These are phyloP conservation scores for Fragum sueziense DNA, from an alignment of 2,888 invertebrate genomes.

Conservation along the genomic window DNA sequence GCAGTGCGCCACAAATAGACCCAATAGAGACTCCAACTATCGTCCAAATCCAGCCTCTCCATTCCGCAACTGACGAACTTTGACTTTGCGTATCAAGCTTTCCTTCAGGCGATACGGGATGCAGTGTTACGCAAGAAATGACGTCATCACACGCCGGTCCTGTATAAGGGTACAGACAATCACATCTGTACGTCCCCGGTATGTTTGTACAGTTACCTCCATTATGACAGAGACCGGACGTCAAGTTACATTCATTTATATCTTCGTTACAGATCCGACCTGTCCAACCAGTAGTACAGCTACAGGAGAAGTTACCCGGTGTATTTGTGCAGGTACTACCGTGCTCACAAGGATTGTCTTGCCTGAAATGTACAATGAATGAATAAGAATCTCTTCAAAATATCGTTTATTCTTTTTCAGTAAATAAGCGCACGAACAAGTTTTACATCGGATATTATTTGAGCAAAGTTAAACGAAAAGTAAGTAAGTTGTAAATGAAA, in stretches of 20 bases:
- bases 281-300: slow-evolving; percentile 5
- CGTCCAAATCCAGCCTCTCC: too few relatives aligned
- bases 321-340: slow-evolving; percentile 5
- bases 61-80: too few relatives aligned
- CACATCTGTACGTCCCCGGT: slow-evolving; percentile 2
- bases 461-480: not conserved
- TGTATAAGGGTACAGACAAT: slow-evolving; percentile 10
- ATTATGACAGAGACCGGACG: slow-evolving; percentile 1
- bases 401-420: not conserved
- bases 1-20: too few relatives aligned
- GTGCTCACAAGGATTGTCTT: slow-evolving; percentile 11
- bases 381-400: not conserved
- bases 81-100: too few relatives aligned
- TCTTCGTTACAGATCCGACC: slow-evolving; percentile 12
- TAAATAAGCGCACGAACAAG: not conserved
- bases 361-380: not conserved
- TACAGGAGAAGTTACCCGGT: slow-evolving; percentile 4
- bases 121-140: too few relatives aligned
- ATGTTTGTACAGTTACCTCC: slow-evolving; percentile 14
- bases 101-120: too few relatives aligned
- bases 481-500: not conserved
- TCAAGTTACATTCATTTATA: slow-evolving; percentile 10
- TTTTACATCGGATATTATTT: not conserved
- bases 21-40: too few relatives aligned
- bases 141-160: slow-evolving; percentile 2